Evolutionary conservation across 1,140 invertebrate genomes (phyloP).

Genomic region (Cyphomyrmex costatus): DNA sequence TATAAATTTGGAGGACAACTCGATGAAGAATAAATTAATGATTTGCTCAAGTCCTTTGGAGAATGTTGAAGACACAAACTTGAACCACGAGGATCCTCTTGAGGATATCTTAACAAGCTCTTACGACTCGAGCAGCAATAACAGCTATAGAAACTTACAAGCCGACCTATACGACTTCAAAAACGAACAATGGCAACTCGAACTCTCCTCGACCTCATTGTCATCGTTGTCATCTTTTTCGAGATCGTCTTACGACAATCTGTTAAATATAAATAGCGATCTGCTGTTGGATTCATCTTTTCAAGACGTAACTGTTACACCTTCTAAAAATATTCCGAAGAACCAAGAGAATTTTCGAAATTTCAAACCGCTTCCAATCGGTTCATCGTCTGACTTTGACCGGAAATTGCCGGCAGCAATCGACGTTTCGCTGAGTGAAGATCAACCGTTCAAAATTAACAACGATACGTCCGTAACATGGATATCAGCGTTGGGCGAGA

Average conservation of each 20-base stretch:
- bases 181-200: background rate
- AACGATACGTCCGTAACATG: slow-evolving; percentile 75
- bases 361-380: background rate
- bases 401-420: slow-evolving; percentile 67
- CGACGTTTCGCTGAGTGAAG: slow-evolving; percentile 74
- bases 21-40: background rate
- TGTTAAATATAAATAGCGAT: background rate
- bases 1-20: background rate
- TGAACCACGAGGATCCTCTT: background rate
- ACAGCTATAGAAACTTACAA: slow-evolving; percentile 37
- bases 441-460: slow-evolving; percentile 75
- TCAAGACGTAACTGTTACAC: background rate
- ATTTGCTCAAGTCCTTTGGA: background rate
- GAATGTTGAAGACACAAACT: background rate
- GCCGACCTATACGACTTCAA: slow-evolving; percentile 10
- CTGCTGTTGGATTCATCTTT: background rate
- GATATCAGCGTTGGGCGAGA: slow-evolving; percentile 74
- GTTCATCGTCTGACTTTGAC: background rate
- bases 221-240: background rate
- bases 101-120: slow-evolving; percentile 15
- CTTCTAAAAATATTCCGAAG: background rate
- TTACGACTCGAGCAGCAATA: slow-evolving; percentile 14
- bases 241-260: background rate
- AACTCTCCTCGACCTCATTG: background rate
- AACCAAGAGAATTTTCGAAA: background rate